Percentiles rank a stretch among this genome's conserved stretches.
These are phyloP conservation scores for Pimpla rufipes DNA, from an alignment of 2,888 invertebrate genomes.

Conservation along the genomic window DNA sequence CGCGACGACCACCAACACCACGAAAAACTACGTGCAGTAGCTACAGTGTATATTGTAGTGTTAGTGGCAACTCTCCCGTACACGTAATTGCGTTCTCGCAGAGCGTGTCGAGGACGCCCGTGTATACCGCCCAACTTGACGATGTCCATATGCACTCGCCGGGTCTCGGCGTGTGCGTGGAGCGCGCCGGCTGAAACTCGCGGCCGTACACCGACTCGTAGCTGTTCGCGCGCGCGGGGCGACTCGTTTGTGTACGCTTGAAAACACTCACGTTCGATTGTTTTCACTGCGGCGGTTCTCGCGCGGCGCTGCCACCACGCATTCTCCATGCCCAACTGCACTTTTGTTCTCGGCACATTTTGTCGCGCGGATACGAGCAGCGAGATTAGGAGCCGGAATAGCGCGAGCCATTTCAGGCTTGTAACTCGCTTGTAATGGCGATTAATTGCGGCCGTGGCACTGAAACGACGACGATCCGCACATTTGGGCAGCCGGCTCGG, in stretches of 20 bases:
- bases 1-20: too few relatives aligned
- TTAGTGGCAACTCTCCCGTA: slow-evolving; percentile 53
- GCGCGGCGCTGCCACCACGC: slow-evolving; percentile 17
- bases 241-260: slow-evolving; percentile 59
- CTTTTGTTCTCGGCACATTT: slow-evolving; percentile 39
- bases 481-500: too few relatives aligned
- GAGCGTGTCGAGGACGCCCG: slow-evolving; percentile 68
- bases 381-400: slow-evolving; percentile 1
- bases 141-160: slow-evolving; percentile 22
- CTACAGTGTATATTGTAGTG: slow-evolving; percentile 16
- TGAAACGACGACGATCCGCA: not conserved
- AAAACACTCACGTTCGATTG: slow-evolving; percentile 65
- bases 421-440: not conserved
- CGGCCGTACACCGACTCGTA: not conserved
- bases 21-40: not conserved
- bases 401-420: not conserved
- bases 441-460: slow-evolving; percentile 11
- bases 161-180: not conserved
- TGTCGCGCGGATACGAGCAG: not conserved
- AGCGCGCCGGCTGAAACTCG: slow-evolving; percentile 16
- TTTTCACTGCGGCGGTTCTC: slow-evolving; percentile 51
- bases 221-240: slow-evolving; percentile 45
- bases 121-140: slow-evolving; percentile 55
- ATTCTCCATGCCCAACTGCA: slow-evolving; percentile 24
- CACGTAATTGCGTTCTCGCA: slow-evolving; percentile 67